These are phyloP conservation scores for Drosophila littoralis DNA, from an alignment of 1,140 invertebrate genomes.

Conservation along the genomic window DNA sequence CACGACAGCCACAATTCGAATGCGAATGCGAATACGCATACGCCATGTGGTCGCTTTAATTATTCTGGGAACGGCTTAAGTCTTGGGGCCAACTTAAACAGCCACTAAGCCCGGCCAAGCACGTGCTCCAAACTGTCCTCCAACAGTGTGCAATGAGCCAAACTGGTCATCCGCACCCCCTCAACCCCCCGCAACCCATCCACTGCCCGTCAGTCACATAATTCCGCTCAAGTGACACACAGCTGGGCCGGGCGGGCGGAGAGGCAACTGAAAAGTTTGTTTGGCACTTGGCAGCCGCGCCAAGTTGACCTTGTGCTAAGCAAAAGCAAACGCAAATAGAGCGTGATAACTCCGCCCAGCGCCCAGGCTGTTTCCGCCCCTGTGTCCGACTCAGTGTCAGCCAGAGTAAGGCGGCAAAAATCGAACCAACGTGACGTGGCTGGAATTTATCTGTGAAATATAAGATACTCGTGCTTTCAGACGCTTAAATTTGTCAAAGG, in stretches of 20 bases:
- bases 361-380: too few species aligned
- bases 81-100: slow-evolving; percentile 66
- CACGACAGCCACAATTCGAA: slow-evolving; percentile 45
- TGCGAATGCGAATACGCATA: slow-evolving; percentile 64
- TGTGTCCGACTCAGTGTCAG: slow-evolving; percentile 1
- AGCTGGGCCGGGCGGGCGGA: slow-evolving; percentile 3
- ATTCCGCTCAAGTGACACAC: slow-evolving; percentile 73
- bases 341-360: slow-evolving; percentile 16
- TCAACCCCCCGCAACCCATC: not conserved
- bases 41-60: slow-evolving; percentile 72
- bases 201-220: slow-evolving; percentile 65
- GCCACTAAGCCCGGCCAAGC: slow-evolving; percentile 68
- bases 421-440: slow-evolving; percentile 13
- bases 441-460: slow-evolving; percentile 8
- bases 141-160: slow-evolving; percentile 65
- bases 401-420: slow-evolving; percentile 8
- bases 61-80: slow-evolving; percentile 60
- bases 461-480: not conserved
- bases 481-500: slow-evolving; percentile 13
- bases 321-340: slow-evolving; percentile 52
- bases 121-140: slow-evolving; percentile 46
- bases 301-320: slow-evolving; percentile 67
- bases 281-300: slow-evolving; percentile 64
- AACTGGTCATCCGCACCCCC: slow-evolving; percentile 47
- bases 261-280: slow-evolving; percentile 71